A percentile compares a stretch with the other conserved stretches of the same genome.
These are phyloP conservation scores for Heliothis virescens DNA, from an alignment of 1,140 invertebrate species.

Conservation along the genomic window DNA sequence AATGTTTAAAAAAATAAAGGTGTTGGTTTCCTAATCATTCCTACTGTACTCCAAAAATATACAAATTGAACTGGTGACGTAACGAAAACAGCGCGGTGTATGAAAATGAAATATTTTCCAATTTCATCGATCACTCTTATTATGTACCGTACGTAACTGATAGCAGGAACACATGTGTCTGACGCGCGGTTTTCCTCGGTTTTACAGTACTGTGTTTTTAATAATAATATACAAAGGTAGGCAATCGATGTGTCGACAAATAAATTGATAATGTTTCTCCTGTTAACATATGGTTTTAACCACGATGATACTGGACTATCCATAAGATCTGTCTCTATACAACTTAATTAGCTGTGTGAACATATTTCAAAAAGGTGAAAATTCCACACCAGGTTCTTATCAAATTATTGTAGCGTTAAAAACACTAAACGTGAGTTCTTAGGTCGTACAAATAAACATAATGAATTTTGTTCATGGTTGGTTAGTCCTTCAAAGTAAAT, in stretches of 20 bases:
- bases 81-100: conserved; percentile 15
- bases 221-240: neutral
- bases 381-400: too few relatives aligned
- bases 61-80: conserved; percentile 35
- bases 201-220: neutral
- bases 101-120: conserved; percentile 38
- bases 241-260: too few relatives aligned
- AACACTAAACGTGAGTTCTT: too few relatives aligned
- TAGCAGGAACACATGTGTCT: neutral
- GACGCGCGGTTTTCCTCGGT: neutral
- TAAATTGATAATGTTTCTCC: too few relatives aligned
- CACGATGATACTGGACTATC: too few relatives aligned
- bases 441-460: conserved; percentile 22
- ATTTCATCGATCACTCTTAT: conserved; percentile 29
- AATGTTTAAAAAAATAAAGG: neutral
- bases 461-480: conserved; percentile 17
- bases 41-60: neutral
- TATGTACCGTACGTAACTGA: conserved; percentile 14
- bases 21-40: neutral
- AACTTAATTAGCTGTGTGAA: too few relatives aligned
- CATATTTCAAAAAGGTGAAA: too few relatives aligned
- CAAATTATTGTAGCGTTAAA: too few relatives aligned
- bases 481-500: conserved; percentile 39
- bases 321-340: too few relatives aligned
- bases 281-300: too few relatives aligned